Conservation (phyloP, 2,797 vertebrate species). For the Adrianichthys oophorus region DNA sequence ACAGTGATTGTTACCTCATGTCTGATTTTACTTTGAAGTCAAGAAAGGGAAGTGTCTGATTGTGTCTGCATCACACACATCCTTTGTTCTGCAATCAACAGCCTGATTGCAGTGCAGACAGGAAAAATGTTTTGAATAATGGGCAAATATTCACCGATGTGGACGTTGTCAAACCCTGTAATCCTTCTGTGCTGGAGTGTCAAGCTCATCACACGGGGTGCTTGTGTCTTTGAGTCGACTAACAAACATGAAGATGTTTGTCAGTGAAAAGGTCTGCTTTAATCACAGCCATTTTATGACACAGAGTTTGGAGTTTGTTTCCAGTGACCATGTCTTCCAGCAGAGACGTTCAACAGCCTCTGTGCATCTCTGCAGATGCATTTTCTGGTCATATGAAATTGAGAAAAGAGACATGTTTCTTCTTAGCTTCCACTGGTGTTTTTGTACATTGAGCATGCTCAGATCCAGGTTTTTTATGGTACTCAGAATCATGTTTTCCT, state of each 20-base stretch:
- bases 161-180: constrained; percentile 48
- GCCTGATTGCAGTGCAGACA: constrained; percentile 67
- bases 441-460: too few species aligned
- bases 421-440: too few species aligned
- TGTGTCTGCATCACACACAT: constrained; percentile 72
- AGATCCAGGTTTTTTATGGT: too few species aligned
- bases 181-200: constrained; percentile 17
- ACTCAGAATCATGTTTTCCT: too few species aligned
- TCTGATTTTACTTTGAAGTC: constrained; percentile 71
- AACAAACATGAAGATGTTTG: neutral
- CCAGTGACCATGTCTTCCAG: too few species aligned
- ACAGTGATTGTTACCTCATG: constrained; percentile 46
- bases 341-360: too few species aligned
- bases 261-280: neutral
- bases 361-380: too few species aligned
- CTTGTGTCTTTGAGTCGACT: neutral
- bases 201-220: constrained; percentile 25
- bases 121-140: constrained; percentile 53
- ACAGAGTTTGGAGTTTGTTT: too few species aligned
- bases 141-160: constrained; percentile 49
- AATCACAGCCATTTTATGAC: neutral
- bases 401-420: too few species aligned
- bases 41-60: constrained; percentile 75
- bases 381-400: too few species aligned
- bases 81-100: constrained; percentile 77